Percentiles rank a stretch among this genome's conserved stretches.
These are phyloP conservation scores for Diadumene lineata DNA, from an alignment of 92 coral and sea anemone species.

Conservation along the genomic window DNA sequence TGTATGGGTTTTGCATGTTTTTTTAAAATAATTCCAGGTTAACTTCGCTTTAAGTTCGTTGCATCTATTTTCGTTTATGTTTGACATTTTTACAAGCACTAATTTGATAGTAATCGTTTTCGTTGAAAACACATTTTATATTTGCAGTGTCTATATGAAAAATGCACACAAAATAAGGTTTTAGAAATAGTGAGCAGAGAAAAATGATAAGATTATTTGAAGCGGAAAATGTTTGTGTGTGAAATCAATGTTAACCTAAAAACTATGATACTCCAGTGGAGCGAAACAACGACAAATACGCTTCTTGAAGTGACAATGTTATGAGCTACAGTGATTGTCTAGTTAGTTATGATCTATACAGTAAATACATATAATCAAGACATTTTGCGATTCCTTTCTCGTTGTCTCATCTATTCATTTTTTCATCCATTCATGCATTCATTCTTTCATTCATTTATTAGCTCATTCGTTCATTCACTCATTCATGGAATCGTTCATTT, in stretches of 20 bases:
- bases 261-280: too few species aligned
- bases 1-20: too few species aligned
- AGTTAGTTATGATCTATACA: too few species aligned
- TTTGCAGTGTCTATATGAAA: too few species aligned
- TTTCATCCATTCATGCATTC: neutral
- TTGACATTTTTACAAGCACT: neutral
- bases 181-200: neutral
- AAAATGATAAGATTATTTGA: neutral
- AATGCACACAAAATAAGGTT: neutral
- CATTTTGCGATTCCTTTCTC: too few species aligned
- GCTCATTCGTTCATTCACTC: neutral
- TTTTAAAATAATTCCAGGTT: too few species aligned
- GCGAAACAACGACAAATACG: too few species aligned
- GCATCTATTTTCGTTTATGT: neutral
- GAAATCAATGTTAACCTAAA: too few species aligned
- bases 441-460: neutral
- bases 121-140: too few species aligned
- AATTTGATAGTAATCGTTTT: neutral
- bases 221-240: neutral
- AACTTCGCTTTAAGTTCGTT: neutral
- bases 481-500: neutral
- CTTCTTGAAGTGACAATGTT: too few species aligned
- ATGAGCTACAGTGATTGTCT: too few species aligned
- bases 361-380: too few species aligned
- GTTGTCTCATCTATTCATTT: neutral